Percentiles rank a stretch among this genome's conserved stretches.
Evolutionary conservation across 2,113 vertebrate species (phyloP).

Genomic region (Neodon shergylaensis): DNA sequence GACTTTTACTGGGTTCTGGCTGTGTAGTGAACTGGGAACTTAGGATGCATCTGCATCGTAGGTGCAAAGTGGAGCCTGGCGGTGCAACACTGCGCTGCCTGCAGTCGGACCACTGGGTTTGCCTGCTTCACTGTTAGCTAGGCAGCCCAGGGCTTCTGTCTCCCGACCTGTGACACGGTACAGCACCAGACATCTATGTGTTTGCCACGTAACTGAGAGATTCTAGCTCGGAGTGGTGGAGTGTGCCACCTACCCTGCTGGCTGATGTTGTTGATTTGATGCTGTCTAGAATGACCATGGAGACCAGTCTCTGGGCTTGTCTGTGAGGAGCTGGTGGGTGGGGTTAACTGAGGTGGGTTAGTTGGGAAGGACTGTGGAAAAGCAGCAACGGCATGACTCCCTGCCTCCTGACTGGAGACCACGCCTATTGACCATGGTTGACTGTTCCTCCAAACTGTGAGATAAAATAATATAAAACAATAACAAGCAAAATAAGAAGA

Average conservation of each 20-base stretch:
- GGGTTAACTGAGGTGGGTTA: not conserved
- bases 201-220: not conserved
- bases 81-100: not conserved
- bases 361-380: too few relatives aligned
- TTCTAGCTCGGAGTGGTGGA: not conserved
- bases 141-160: not conserved
- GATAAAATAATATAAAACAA: not conserved
- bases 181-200: not conserved
- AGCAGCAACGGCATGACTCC: not conserved
- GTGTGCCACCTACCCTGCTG: not conserved
- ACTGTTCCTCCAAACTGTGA: not conserved
- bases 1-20: not conserved
- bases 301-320: not conserved
- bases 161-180: not conserved
- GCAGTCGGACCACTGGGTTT: not conserved
- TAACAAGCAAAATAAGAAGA: not conserved
- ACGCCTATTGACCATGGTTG: not conserved
- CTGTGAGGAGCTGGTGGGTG: not conserved
- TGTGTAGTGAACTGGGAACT: too few relatives aligned
- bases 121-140: not conserved
- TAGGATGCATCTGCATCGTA: rapidly evolving
- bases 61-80: too few relatives aligned
- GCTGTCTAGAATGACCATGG: not conserved
- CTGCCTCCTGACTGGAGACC: not conserved
- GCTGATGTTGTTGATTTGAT: not conserved